phyloP scores from a whole-genome alignment of 2,888 invertebrate genomes.

The Stenoptilia bipunctidactyla region DNA sequence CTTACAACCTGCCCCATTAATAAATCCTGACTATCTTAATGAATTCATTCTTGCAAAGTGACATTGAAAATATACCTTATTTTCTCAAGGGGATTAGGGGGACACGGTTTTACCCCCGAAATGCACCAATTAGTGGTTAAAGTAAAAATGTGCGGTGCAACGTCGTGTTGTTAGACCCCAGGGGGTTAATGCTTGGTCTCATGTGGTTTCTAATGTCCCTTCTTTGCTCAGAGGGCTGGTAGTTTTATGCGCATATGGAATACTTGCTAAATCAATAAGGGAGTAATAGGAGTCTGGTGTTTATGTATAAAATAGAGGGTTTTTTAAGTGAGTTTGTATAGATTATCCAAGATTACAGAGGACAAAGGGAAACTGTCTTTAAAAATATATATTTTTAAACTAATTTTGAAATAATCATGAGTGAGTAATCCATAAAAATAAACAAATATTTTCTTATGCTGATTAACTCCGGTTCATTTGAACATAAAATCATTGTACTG shows the following conservation, averaged over 20 bases:
- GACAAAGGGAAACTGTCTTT: no score
- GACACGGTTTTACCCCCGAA: conserved; percentile 41
- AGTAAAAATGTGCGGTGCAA: conserved; percentile 67
- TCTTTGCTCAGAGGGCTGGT: conserved; percentile 60
- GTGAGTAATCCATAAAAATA: no score
- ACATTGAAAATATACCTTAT: conserved; percentile 45
- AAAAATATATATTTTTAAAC: no score
- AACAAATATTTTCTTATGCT: no score
- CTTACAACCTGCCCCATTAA: background rate
- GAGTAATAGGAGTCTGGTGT: background rate
- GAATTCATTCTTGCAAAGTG: conserved; percentile 42
- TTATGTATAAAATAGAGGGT: no score
- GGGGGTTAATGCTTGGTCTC: conserved; percentile 40
- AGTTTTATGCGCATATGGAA: conserved; percentile 54
- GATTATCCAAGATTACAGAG: background rate
- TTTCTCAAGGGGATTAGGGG: conserved; percentile 43
- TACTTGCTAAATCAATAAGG: conserved; percentile 51
- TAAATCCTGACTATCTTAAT: conserved; percentile 7
- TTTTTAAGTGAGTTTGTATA: background rate
- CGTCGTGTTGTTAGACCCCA: conserved; percentile 50
- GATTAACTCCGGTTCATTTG: no score
- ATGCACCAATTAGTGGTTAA: conserved; percentile 64
- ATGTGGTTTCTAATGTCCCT: conserved; percentile 58
- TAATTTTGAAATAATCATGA: no score
- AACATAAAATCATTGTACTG: no score